A percentile compares a stretch with the other conserved stretches of the same genome.
Conservation (phyloP, 2,797 vertebrate species). For the Periophthalmus magnuspinnatus region DNA sequence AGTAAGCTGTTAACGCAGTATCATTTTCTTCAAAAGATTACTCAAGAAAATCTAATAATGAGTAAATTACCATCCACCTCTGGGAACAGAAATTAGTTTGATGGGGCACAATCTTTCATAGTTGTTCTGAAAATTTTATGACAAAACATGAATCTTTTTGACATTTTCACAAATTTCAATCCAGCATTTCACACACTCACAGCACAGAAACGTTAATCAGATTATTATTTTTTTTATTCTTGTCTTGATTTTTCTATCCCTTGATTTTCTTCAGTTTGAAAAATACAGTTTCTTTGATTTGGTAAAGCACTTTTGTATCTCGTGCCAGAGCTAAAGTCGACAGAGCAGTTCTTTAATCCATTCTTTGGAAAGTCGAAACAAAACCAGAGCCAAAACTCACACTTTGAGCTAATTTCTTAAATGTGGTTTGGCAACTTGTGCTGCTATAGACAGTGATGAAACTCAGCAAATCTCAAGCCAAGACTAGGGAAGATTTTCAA, state of each 20-base stretch:
- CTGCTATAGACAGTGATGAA: background rate
- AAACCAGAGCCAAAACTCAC: constrained; percentile 2
- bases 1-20: too few relatives aligned
- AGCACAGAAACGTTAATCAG: constrained; percentile 50
- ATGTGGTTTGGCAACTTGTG: constrained; percentile 1
- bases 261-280: background rate
- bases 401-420: background rate
- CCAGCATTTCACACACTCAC: constrained; percentile 31
- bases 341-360: background rate
- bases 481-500: background rate
- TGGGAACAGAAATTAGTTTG: background rate
- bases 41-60: too few relatives aligned
- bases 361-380: background rate
- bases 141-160: constrained; percentile 32
- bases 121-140: constrained; percentile 35
- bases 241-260: constrained; percentile 45
- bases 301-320: constrained; percentile 15
- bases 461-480: background rate
- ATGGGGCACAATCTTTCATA: constrained; percentile 18
- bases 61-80: too few relatives aligned
- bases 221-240: constrained; percentile 32
- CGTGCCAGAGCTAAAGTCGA: constrained; percentile 5
- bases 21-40: too few relatives aligned
- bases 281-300: constrained; percentile 17
- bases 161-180: constrained; percentile 27